Evolutionary conservation across 30 jellyfish, hydroid and myxozoan genomes (phyloP), one percentile per base, ranked within the genome.

Genomic region (Clytia hemisphaerica): DNA sequence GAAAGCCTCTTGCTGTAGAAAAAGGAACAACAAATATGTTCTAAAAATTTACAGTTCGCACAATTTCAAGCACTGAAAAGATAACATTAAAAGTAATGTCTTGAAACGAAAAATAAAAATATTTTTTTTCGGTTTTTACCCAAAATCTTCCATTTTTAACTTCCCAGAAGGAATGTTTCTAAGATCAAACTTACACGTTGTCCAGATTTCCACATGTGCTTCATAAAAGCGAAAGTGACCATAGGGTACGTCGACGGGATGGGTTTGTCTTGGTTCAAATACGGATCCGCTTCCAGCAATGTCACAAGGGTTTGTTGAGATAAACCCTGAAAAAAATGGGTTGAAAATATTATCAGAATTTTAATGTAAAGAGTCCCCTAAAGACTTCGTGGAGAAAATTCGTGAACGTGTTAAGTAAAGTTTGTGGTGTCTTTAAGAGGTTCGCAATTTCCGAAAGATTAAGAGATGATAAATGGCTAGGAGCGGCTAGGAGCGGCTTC

Each of bases 191-290:
- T 15, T 42, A 71, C 96, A 72, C 86, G 62, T 38, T 87, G 82
- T 44, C 80, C 90, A 51, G 78, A 54, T 38, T 87, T 77, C 96
- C 95, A 90, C 94, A 90, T 74, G 71, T 81, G 93, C 61, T 90
- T 90, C 83, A 90, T 90, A 82, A 67, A 90, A 9, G 94, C 95
- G 77, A 81, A 83, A 21, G 95, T 59, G 15, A 90, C 94, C 69
- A 76, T 79, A 24, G 99, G 99, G 58, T 67, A 78, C 28, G 67
- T 45, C 1, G 92, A 67, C 24, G 96, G 99, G 16, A 90, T 70
- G 21, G 89, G 92, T 73, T 60, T 80, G 60, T 87, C 96, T 16
- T 94, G 96, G 37, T 48, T 72, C 26, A 57, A 73, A 60, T 84
- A 36, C 6, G 96, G 96, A 61, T 87, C 96, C 26, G 37, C 71